These are phyloP conservation scores for Patiria miniata DNA, from an alignment of 35 echinoderm and acorn worm species.

Conservation along the genomic window DNA sequence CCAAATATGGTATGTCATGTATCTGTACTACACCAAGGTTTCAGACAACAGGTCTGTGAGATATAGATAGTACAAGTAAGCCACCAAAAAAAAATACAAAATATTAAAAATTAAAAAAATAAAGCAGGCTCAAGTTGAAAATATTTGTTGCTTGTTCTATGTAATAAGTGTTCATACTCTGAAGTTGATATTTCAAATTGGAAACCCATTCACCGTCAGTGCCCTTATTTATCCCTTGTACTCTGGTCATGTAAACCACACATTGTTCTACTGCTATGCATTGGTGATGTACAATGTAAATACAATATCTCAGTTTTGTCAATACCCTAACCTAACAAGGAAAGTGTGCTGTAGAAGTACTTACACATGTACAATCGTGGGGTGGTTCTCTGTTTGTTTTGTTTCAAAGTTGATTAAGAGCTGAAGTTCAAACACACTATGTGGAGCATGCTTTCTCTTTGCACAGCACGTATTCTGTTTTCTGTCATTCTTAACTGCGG, in stretches of 20 bases:
- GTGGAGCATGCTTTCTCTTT: not conserved
- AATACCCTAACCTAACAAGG: not conserved
- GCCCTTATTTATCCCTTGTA: slow-evolving; percentile 13
- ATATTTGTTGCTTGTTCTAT: not conserved
- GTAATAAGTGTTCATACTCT: not conserved
- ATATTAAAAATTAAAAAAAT: not conserved
- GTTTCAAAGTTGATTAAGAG: not conserved
- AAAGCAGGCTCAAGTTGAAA: not conserved
- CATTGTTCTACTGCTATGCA: not conserved
- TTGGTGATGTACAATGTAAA: slow-evolving; percentile 11
- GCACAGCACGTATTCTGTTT: not conserved
- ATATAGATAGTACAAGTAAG: not conserved
- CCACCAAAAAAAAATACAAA: not conserved
- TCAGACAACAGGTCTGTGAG: not conserved
- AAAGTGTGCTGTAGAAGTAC: not conserved
- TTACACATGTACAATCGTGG: not conserved
- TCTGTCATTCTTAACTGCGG: too few relatives aligned
- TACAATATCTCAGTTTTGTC: not conserved
- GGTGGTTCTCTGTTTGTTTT: not conserved
- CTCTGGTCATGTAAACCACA: not conserved
- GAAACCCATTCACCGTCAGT: slow-evolving; percentile 2
- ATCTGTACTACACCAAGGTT: not conserved
- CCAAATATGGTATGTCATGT: not conserved
- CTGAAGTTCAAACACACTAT: not conserved
- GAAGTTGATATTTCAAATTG: not conserved